A percentile compares a stretch with the other conserved stretches of the same genome.
These are phyloP conservation scores for Microchirus variegatus DNA, from an alignment of 2,797 vertebrate species.

Conservation along the genomic window DNA sequence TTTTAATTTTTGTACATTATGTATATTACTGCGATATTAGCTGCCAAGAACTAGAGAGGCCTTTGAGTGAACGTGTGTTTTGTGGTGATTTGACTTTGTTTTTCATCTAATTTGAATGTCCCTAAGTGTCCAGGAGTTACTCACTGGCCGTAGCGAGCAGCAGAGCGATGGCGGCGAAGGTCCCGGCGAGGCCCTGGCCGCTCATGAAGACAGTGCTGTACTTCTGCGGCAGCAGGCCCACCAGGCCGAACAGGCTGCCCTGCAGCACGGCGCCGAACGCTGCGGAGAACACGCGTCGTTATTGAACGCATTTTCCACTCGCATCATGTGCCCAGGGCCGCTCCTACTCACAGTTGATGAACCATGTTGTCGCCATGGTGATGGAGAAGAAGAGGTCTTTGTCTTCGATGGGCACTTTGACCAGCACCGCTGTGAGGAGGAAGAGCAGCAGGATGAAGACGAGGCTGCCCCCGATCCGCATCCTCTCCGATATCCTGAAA, in stretches of 20 bases:
- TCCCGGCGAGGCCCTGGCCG: conserved; percentile 90
- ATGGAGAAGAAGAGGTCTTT: conserved; percentile 83
- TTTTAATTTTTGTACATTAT: too few species aligned
- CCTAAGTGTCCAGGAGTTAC: conserved; percentile 60
- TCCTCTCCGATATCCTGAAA: conserved; percentile 83
- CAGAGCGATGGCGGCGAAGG: conserved; percentile 89
- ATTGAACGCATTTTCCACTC: too few species aligned
- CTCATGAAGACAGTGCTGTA: conserved; percentile 92
- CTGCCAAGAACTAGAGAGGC: not conserved
- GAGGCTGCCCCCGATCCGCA: conserved; percentile 87
- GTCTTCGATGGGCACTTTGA: conserved; percentile 79
- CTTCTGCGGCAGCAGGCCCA: conserved; percentile 85
- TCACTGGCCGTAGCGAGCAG: conserved; percentile 88
- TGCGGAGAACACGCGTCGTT: conserved; percentile 41
- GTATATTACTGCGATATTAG: too few species aligned
- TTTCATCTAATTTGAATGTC: conserved; percentile 7
- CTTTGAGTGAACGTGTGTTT: not conserved
- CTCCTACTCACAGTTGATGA: conserved; percentile 87
- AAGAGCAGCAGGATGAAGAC: conserved; percentile 86
- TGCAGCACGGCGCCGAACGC: conserved; percentile 89
- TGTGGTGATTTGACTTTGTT: conserved; percentile 23
- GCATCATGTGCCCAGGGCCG: not conserved
- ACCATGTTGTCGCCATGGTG: conserved; percentile 91
- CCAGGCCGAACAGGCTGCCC: conserved; percentile 89
- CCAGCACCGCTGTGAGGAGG: conserved; percentile 82